Evolutionary conservation across 37 sponge, comb jelly and placozoan species (phyloP).

Genomic region (Cliona cf. orientalis): DNA sequence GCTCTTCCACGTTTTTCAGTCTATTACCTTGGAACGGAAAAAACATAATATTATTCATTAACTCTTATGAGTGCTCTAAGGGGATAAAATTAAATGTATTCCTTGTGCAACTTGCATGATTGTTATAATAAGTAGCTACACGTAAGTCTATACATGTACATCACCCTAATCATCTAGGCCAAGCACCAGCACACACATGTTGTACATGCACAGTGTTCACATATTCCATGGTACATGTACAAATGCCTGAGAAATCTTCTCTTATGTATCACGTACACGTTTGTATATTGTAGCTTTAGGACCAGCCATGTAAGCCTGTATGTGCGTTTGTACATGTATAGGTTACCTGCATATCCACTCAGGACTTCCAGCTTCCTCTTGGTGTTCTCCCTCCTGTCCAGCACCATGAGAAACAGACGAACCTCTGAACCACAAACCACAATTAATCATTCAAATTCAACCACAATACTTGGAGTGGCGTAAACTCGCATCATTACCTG

Average conservation of each 20-base stretch:
- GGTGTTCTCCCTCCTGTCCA: slow-evolving; percentile 56
- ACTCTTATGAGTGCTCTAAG: no score
- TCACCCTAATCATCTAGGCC: no score
- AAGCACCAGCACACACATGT: no score
- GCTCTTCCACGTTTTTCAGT: slow-evolving; percentile 51
- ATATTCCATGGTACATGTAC: no score
- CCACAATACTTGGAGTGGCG: background rate
- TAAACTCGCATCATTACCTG: slow-evolving; percentile 40
- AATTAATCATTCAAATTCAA: background rate
- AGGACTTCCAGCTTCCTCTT: slow-evolving; percentile 61
- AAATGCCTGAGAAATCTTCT: no score
- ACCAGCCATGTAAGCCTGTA: background rate
- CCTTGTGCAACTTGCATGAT: no score
- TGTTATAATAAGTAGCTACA: no score
- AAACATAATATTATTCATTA: no score
- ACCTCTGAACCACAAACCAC: slow-evolving; percentile 45
- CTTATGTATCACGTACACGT: background rate
- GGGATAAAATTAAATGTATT: no score
- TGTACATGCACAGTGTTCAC: no score
- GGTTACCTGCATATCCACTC: slow-evolving; percentile 49
- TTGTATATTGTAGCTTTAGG: background rate
- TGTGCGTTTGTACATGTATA: background rate
- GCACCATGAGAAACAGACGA: slow-evolving; percentile 66
- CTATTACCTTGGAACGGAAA: slow-evolving; percentile 32
- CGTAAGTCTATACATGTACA: no score